phyloP scores from a whole-genome alignment of 2,113 vertebrate genomes.

The Coregonus clupeaformis region DNA sequence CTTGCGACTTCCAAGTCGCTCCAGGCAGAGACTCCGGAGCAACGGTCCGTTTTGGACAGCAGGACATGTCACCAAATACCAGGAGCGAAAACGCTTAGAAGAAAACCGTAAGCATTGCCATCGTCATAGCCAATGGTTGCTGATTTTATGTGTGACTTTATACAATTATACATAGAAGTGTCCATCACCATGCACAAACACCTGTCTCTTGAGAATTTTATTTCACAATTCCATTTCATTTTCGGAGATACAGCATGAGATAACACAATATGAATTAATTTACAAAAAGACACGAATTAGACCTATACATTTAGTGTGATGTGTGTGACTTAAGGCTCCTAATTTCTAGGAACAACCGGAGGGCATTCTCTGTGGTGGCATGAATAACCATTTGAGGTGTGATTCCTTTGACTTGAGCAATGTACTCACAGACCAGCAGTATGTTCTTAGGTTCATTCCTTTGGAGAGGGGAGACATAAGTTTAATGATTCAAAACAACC shows the following conservation, averaged over 20 bases:
- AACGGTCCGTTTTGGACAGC: conserved; percentile 45
- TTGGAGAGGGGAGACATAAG: conserved; percentile 9
- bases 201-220: too few relatives aligned
- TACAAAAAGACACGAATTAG: too few relatives aligned
- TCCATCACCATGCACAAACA: too few relatives aligned
- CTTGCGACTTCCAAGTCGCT: conserved; percentile 35
- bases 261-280: too few relatives aligned
- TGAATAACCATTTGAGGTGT: conserved; percentile 47
- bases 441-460: conserved; percentile 63
- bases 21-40: conserved; percentile 15
- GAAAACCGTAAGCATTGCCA: conserved; percentile 60
- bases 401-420: conserved; percentile 54
- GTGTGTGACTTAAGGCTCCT: not conserved
- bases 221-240: too few relatives aligned
- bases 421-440: conserved; percentile 44
- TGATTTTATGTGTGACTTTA: not conserved
- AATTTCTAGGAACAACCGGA: conserved; percentile 59
- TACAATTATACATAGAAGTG: too few relatives aligned
- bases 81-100: conserved; percentile 70
- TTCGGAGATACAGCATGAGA: too few relatives aligned
- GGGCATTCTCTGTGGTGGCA: conserved; percentile 53
- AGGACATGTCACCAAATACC: not conserved
- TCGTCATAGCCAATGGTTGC: not conserved
- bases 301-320: too few relatives aligned
- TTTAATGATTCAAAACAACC: not conserved